A percentile compares a stretch with the other conserved stretches of the same genome.
phyloP scores from a whole-genome alignment of 2,888 invertebrate genomes.

The Monochamus alternatus region DNA sequence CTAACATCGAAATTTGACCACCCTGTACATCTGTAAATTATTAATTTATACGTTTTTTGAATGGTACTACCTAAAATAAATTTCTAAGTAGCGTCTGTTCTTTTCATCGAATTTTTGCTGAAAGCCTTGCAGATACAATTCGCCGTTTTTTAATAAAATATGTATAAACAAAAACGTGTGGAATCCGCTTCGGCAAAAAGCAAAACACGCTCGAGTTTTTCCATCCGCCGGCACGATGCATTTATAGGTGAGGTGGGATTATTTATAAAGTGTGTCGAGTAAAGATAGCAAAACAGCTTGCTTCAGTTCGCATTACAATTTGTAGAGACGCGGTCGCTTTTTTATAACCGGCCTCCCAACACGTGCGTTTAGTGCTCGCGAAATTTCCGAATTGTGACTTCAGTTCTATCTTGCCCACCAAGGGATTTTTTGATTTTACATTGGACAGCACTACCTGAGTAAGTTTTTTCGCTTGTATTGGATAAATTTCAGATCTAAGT shows the following conservation, averaged over 20 bases:
- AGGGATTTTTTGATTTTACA: neutral
- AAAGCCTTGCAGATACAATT: too few relatives aligned
- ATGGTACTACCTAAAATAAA: too few relatives aligned
- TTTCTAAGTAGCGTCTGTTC: too few relatives aligned
- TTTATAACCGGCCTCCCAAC: constrained; percentile 41
- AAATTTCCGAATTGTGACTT: constrained; percentile 40
- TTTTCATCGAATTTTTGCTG: too few relatives aligned
- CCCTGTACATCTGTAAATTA: too few relatives aligned
- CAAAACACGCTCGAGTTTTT: constrained; percentile 9
- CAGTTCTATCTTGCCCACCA: neutral
- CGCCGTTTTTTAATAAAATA: too few relatives aligned
- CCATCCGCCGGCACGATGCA: constrained; percentile 26
- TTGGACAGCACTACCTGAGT: neutral
- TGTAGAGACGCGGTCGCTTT: constrained; percentile 44
- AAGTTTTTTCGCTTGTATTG: neutral
- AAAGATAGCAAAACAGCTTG: constrained; percentile 50
- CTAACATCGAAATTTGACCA: too few relatives aligned
- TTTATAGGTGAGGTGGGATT: constrained; percentile 54
- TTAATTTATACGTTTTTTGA: too few relatives aligned
- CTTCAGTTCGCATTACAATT: constrained; percentile 51
- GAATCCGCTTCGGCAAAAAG: too few relatives aligned
- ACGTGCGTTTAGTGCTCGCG: constrained; percentile 47
- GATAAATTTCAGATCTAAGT: too few relatives aligned
- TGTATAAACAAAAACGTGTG: too few relatives aligned
- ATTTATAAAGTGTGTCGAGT: constrained; percentile 52